phyloP scores from a whole-genome alignment of 1,140 invertebrate species.

The Bradynema listronoti region DNA sequence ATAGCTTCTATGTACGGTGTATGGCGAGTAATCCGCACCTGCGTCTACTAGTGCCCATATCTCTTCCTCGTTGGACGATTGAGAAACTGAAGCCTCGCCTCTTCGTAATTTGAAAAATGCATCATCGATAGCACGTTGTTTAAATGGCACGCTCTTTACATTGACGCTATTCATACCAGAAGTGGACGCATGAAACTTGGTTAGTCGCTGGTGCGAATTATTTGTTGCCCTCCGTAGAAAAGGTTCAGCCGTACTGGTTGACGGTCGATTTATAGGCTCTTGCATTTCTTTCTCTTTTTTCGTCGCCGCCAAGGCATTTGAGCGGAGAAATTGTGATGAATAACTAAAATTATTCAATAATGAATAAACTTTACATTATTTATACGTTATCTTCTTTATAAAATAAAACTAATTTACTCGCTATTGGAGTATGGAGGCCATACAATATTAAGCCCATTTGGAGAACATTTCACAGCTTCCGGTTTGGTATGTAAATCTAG shows the following conservation, averaged over 20 bases:
- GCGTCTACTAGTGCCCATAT: too few species aligned
- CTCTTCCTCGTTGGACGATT: too few species aligned
- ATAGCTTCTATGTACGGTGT: too few species aligned
- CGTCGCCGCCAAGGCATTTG: slow-evolving; percentile 29
- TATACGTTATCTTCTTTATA: too few species aligned
- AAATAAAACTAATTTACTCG: slow-evolving; percentile 17
- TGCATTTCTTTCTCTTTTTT: slow-evolving; percentile 1
- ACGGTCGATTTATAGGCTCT: neutral
- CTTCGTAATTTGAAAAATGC: slow-evolving; percentile 2
- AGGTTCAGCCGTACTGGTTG: neutral
- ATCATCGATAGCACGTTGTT: slow-evolving; percentile 3
- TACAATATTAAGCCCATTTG: slow-evolving; percentile 20
- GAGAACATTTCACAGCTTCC: slow-evolving; percentile 20
- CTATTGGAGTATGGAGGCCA: slow-evolving; percentile 30
- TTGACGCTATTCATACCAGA: too few species aligned
- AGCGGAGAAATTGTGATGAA: slow-evolving; percentile 33
- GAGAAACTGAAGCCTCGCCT: slow-evolving; percentile 8
- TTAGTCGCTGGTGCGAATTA: too few species aligned
- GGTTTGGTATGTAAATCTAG: slow-evolving; percentile 30
- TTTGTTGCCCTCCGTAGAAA: too few species aligned
- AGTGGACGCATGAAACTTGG: too few species aligned
- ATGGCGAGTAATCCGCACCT: too few species aligned
- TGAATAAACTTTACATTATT: too few species aligned
- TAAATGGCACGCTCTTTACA: too few species aligned
- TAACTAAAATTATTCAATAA: too few species aligned